A percentile compares a stretch with the other conserved stretches of the same genome.
Evolutionary conservation across 2,888 invertebrate species (phyloP).

Genomic region (Habroteleia sp.): DNA sequence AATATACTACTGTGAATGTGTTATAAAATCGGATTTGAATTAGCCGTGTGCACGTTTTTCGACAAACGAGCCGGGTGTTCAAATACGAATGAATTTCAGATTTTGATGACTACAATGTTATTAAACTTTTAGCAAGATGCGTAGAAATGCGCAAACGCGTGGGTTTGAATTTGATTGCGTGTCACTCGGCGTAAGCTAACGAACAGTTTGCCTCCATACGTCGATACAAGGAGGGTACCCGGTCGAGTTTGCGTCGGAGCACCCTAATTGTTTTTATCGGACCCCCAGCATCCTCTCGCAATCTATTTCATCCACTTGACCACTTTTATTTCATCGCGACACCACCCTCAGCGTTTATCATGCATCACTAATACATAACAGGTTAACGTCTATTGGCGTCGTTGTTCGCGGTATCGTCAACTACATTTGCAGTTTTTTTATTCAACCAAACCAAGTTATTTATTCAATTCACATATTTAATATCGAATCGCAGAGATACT

Average conservation of each 20-base stretch:
- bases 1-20: too few relatives aligned
- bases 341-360: slow-evolving; percentile 80
- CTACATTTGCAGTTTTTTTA: slow-evolving; percentile 58
- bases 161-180: slow-evolving; percentile 66
- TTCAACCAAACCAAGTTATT: slow-evolving; percentile 45
- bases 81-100: slow-evolving; percentile 32
- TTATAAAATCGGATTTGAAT: slow-evolving; percentile 24
- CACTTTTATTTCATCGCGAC: slow-evolving; percentile 77
- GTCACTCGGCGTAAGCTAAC: slow-evolving; percentile 66
- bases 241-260: slow-evolving; percentile 78
- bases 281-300: slow-evolving; percentile 74
- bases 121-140: slow-evolving; percentile 56
- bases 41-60: slow-evolving; percentile 17
- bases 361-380: slow-evolving; percentile 78
- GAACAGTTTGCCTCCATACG: slow-evolving; percentile 66
- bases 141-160: slow-evolving; percentile 61
- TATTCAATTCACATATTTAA: slow-evolving; percentile 44
- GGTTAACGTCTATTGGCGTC: slow-evolving; percentile 74
- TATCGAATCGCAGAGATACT: slow-evolving; percentile 15
- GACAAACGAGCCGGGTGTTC: slow-evolving; percentile 13
- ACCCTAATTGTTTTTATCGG: slow-evolving; percentile 80
- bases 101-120: slow-evolving; percentile 37
- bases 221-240: slow-evolving; percentile 73
- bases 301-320: slow-evolving; percentile 78
- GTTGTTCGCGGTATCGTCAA: slow-evolving; percentile 58